Percentiles rank a stretch among this genome's conserved stretches.
Evolutionary conservation across 1,140 invertebrate species (phyloP).

Genomic region (Tetranychus cinnabarinus): DNA sequence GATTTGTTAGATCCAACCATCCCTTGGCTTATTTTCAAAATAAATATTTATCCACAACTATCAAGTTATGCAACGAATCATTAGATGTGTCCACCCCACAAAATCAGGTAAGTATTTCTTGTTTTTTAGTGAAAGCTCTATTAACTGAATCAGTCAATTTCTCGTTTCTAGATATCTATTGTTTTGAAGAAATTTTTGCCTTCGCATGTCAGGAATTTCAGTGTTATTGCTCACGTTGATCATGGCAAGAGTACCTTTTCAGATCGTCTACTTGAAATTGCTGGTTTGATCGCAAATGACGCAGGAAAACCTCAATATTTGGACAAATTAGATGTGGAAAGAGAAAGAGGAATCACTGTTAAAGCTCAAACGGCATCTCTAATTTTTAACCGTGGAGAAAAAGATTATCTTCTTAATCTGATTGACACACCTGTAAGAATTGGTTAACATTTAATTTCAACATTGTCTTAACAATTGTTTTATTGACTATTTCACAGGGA

Average conservation of each 20-base stretch:
- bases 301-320: conserved; percentile 44
- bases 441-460: neutral
- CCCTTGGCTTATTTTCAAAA: too few relatives aligned
- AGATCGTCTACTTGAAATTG: conserved; percentile 17
- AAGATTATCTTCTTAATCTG: conserved; percentile 67
- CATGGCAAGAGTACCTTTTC: conserved; percentile 21
- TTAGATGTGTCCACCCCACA: too few relatives aligned
- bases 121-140: too few relatives aligned
- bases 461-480: neutral
- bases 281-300: conserved; percentile 40
- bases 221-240: conserved; percentile 21
- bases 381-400: conserved; percentile 32
- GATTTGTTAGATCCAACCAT: too few relatives aligned
- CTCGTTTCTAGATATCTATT: neutral
- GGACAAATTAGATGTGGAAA: conserved; percentile 68
- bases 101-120: too few relatives aligned
- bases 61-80: too few relatives aligned
- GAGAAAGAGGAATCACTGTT: conserved; percentile 87
- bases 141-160: too few relatives aligned
- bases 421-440: conserved; percentile 57
- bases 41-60: too few relatives aligned
- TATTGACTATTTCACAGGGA: conserved; percentile 27
- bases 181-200: conserved; percentile 6
- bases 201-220: conserved; percentile 17
- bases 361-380: conserved; percentile 90